Evolutionary conservation across 2,113 vertebrate genomes (phyloP).

Genomic region (Tor tambroides): DNA sequence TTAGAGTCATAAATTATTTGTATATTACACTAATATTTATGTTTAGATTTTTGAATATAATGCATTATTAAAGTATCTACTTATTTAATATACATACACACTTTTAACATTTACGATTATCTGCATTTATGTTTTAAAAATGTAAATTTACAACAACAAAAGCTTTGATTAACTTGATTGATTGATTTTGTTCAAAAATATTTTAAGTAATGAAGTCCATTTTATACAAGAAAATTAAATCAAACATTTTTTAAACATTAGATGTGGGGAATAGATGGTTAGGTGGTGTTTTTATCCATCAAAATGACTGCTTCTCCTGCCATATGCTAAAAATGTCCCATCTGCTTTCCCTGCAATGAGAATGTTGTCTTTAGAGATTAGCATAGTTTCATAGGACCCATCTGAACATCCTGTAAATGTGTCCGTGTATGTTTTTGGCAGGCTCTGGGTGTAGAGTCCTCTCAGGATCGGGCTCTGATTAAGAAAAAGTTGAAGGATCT

Average conservation of each 20-base stretch:
- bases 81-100: no score
- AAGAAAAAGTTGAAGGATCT: slow-evolving; percentile 97
- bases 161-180: background rate
- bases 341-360: background rate
- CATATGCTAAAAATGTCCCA: background rate
- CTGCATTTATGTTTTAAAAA: no score
- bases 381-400: background rate
- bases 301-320: background rate
- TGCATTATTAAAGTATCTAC: no score
- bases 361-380: background rate
- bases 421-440: slow-evolving; percentile 63
- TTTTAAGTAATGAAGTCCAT: background rate
- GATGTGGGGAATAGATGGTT: background rate
- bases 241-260: background rate
- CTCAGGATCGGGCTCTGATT: slow-evolving; percentile 87
- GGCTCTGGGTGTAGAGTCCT: slow-evolving; percentile 87
- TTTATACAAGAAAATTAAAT: no score
- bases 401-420: background rate
- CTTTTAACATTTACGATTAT: no score
- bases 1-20: no score
- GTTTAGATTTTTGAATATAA: no score
- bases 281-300: background rate
- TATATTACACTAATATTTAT: no score
- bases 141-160: background rate
- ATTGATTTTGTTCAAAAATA: background rate